phyloP scores from a whole-genome alignment of 2,888 invertebrate species.

The Laspeyria flexula region DNA sequence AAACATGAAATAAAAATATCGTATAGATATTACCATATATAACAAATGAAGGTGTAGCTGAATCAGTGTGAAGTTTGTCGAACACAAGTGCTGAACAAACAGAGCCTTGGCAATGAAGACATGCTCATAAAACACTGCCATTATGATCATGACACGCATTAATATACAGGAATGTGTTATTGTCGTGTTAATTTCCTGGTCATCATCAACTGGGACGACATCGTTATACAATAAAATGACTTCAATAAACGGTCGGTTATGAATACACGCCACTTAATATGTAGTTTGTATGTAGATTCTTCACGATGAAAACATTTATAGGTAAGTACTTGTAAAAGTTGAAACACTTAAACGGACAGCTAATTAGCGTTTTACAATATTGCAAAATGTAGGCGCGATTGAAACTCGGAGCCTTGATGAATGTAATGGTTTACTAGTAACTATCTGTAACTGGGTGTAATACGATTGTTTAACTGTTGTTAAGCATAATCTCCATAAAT shows the following conservation, averaged over 20 bases:
- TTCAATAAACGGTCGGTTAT: conserved; percentile 32
- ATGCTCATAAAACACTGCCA: conserved; percentile 63
- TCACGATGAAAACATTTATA: conserved; percentile 28
- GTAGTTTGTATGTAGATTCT: conserved; percentile 40
- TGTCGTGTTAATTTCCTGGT: conserved; percentile 66
- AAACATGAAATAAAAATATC: neutral
- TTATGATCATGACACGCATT: conserved; percentile 68
- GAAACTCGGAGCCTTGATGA: conserved; percentile 21
- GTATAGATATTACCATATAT: neutral
- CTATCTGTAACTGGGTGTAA: conserved; percentile 7
- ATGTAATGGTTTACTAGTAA: conserved; percentile 12
- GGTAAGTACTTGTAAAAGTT: conserved; percentile 29
- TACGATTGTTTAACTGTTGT: conserved; percentile 3
- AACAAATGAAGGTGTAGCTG: conserved; percentile 9
- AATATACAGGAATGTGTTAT: conserved; percentile 70
- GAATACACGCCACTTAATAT: conserved; percentile 20
- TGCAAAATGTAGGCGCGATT: conserved; percentile 22
- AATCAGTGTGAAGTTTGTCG: conserved; percentile 44
- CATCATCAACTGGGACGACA: conserved; percentile 59
- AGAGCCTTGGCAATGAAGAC: conserved; percentile 58
- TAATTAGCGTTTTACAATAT: conserved; percentile 29
- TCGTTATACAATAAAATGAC: conserved; percentile 45
- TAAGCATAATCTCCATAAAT: neutral
- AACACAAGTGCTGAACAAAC: conserved; percentile 53
- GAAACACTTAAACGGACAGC: conserved; percentile 25